Conservation (phyloP, 2,888 invertebrate genomes). For the Nephrotoma guestfalica region DNA sequence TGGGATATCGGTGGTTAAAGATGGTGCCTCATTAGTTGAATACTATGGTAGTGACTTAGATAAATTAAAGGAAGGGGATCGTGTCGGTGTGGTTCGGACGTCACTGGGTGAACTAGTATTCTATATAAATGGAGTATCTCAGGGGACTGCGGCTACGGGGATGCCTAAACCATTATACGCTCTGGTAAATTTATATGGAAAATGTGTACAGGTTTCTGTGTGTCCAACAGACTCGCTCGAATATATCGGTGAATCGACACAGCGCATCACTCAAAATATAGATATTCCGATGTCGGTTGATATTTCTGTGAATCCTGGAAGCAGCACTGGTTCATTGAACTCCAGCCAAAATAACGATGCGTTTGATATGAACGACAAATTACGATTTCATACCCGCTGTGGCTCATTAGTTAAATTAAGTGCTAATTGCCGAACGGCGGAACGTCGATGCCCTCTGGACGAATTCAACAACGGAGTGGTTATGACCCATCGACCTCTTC, state of each 20-base stretch:
- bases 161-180: slow-evolving; percentile 62
- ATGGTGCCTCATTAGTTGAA: slow-evolving; percentile 68
- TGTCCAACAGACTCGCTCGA: slow-evolving; percentile 21
- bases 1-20: slow-evolving; percentile 68
- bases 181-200: slow-evolving; percentile 68
- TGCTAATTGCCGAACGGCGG: slow-evolving; percentile 69
- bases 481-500: slow-evolving; percentile 79
- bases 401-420: slow-evolving; percentile 78
- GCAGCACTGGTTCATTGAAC: slow-evolving; percentile 7
- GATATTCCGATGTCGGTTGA: slow-evolving; percentile 27
- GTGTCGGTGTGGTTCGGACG: slow-evolving; percentile 72
- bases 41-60: slow-evolving; percentile 77
- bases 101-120: slow-evolving; percentile 66
- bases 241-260: slow-evolving; percentile 14
- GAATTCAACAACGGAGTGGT: slow-evolving; percentile 95
- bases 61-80: slow-evolving; percentile 65
- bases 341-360: slow-evolving; percentile 17
- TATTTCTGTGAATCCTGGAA: slow-evolving; percentile 8
- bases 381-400: slow-evolving; percentile 77
- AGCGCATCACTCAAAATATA: slow-evolving; percentile 24
- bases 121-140: slow-evolving; percentile 76
- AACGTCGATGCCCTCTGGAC: slow-evolving; percentile 73
- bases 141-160: slow-evolving; percentile 68
- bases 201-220: slow-evolving; percentile 61
- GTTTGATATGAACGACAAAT: slow-evolving; percentile 39